Evolutionary conservation across 1,140 invertebrate species (phyloP).

Genomic region (Drosophila navojoa): DNA sequence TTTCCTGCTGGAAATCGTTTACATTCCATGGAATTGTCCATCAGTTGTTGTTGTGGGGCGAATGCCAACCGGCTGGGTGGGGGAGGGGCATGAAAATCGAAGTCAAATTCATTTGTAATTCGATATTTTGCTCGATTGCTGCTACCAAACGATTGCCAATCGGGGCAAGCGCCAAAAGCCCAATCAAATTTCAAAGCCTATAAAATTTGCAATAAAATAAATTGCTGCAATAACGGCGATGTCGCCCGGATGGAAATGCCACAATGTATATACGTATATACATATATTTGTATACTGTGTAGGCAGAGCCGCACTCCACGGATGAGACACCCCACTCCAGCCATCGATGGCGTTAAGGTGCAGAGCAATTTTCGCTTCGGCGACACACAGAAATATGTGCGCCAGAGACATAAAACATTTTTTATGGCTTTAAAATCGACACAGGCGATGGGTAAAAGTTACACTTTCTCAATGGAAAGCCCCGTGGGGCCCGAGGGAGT

Average conservation of each 20-base stretch:
- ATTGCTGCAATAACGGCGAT: constrained; percentile 65
- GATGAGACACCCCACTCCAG: not conserved
- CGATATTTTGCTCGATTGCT: constrained; percentile 65
- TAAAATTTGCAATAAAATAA: constrained; percentile 82
- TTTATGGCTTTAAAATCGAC: constrained; percentile 81
- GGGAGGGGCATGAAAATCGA: constrained; percentile 50
- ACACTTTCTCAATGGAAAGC: constrained; percentile 79
- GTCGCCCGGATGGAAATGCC: constrained; percentile 30
- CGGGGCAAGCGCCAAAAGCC: constrained; percentile 29
- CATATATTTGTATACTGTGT: constrained; percentile 1
- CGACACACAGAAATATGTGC: constrained; percentile 43
- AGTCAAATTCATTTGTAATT: constrained; percentile 71
- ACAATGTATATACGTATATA: constrained; percentile 46
- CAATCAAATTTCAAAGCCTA: constrained; percentile 72
- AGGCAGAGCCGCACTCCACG: not conserved
- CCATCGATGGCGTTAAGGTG: constrained; percentile 43
- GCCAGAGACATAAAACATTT: constrained; percentile 73
- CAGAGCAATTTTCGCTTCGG: constrained; percentile 69
- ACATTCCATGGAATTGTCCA: constrained; percentile 31
- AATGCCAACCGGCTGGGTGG: constrained; percentile 23
- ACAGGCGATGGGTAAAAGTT: constrained; percentile 64
- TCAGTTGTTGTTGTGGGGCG: constrained; percentile 22
- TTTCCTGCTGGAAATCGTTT: constrained; percentile 23
- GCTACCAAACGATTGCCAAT: constrained; percentile 40
- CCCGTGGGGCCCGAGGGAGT: constrained; percentile 50